These are phyloP conservation scores for Protodeltote pygarga DNA, from an alignment of 2,888 invertebrate genomes.

Conservation along the genomic window DNA sequence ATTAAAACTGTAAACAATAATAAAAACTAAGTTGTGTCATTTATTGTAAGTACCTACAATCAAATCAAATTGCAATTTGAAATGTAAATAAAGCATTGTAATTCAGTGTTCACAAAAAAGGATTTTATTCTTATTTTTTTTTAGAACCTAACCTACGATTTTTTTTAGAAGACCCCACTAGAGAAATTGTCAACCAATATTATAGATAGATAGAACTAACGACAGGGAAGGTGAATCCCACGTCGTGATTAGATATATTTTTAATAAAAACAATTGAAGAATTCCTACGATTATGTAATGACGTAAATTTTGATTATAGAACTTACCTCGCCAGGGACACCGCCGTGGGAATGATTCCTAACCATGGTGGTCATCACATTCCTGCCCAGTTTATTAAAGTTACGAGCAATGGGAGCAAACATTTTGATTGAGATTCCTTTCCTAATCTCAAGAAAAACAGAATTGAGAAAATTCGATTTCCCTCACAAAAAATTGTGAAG, in stretches of 20 bases:
- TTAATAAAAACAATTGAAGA: constrained; percentile 51
- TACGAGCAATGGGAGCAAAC: constrained; percentile 74
- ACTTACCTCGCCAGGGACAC: constrained; percentile 82
- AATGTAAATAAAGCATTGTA: too few relatives aligned
- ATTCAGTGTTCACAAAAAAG: too few relatives aligned
- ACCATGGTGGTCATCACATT: constrained; percentile 78
- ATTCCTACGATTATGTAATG: constrained; percentile 73
- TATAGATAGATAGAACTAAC: neutral
- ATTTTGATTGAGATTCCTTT: constrained; percentile 61
- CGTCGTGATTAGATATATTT: neutral
- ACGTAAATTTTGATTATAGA: constrained; percentile 55
- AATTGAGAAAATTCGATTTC: constrained; percentile 59
- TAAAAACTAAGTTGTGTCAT: too few relatives aligned
- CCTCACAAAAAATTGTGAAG: constrained; percentile 21
- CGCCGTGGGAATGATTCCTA: constrained; percentile 78
- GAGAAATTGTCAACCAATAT: too few relatives aligned
- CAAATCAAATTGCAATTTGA: too few relatives aligned
- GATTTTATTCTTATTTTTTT: too few relatives aligned
- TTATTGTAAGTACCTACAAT: too few relatives aligned
- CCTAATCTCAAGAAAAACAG: constrained; percentile 43
- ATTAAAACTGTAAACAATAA: too few relatives aligned
- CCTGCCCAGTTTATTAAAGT: constrained; percentile 74
- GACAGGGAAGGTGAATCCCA: neutral
- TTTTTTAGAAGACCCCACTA: neutral
- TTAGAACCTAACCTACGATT: constrained; percentile 26